Percentiles rank a stretch among this genome's conserved stretches.
phyloP scores from a whole-genome alignment of 2,888 invertebrate genomes.

The Mythimna albipuncta region DNA sequence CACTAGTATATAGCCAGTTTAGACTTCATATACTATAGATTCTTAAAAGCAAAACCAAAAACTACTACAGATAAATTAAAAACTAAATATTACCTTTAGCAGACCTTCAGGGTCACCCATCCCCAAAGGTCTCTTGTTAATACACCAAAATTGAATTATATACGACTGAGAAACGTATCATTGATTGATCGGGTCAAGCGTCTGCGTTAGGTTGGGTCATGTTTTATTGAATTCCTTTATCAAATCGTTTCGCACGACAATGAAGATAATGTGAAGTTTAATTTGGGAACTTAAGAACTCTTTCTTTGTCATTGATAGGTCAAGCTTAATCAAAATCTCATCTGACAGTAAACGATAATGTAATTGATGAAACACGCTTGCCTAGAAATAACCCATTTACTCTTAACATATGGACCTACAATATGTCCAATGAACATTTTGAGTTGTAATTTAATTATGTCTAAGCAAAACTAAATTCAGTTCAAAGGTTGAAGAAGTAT shows the following conservation, averaged over 20 bases:
- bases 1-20: background rate
- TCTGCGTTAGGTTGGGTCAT: conserved; percentile 28
- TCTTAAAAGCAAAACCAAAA: background rate
- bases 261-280: background rate
- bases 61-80: background rate
- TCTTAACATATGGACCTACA: no score
- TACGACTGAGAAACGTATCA: conserved; percentile 28
- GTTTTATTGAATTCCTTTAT: conserved; percentile 40
- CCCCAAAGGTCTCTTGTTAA: background rate
- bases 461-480: no score
- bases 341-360: no score
- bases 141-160: conserved; percentile 45
- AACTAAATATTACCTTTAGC: no score
- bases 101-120: background rate
- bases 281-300: no score
- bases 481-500: no score
- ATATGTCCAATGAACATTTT: no score
- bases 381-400: no score
- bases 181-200: conserved; percentile 60
- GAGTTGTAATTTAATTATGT: no score
- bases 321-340: no score
- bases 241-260: conserved; percentile 11
- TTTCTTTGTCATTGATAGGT: no score
- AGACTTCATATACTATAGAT: background rate
- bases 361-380: no score